Conservation (phyloP, 2,797 vertebrate genomes). For the Protonibea diacanthus region DNA sequence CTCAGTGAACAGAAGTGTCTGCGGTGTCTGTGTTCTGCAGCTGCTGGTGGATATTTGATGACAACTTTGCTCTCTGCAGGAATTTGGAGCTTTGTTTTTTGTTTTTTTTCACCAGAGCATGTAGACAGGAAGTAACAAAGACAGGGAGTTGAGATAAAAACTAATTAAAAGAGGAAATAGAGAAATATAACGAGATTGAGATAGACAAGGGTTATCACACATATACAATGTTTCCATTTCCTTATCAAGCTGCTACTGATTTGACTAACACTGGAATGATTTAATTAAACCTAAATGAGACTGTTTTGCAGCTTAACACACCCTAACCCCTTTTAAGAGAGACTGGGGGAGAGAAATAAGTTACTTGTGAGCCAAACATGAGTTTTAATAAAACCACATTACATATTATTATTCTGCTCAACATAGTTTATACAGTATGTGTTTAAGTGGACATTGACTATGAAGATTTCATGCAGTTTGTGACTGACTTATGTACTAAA, state of each 20-base stretch:
- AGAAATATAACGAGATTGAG: neutral
- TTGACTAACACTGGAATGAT: neutral
- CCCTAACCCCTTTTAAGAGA: neutral
- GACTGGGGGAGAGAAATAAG: too few relatives aligned
- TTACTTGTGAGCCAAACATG: neutral
- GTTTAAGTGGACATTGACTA: neutral
- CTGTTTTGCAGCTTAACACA: neutral
- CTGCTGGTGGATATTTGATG: neutral
- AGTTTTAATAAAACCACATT: neutral
- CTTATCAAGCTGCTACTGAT: neutral
- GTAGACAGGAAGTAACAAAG: neutral
- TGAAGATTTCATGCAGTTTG: neutral
- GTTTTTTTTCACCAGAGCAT: neutral
- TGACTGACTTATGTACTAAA: neutral
- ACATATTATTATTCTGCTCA: neutral
- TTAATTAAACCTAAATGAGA: conserved; percentile 13
- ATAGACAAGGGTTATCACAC: too few relatives aligned
- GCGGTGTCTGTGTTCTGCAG: neutral
- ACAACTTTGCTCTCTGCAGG: neutral
- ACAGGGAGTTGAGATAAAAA: neutral
- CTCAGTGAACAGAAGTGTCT: neutral
- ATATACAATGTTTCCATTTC: neutral
- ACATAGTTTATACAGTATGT: neutral
- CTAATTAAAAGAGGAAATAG: neutral
- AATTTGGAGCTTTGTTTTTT: neutral